Conservation (phyloP, 2,113 vertebrate genomes). For the Opisthocomus hoazin region DNA sequence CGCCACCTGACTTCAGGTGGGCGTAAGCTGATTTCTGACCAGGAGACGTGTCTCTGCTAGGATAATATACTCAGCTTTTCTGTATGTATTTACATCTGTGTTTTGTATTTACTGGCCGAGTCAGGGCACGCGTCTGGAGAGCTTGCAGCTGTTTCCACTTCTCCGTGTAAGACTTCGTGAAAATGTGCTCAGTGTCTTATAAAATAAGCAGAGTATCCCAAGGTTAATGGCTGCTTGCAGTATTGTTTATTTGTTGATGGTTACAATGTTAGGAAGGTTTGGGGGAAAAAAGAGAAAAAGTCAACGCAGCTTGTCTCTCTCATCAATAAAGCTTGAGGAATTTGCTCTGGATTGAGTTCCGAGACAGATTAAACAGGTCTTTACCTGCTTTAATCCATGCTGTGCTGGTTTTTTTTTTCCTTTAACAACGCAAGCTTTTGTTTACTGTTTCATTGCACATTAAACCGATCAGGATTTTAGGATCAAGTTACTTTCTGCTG, state of each 20-base stretch:
- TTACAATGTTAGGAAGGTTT: not conserved
- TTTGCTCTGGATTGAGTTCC: not conserved
- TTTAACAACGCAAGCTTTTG: slow-evolving; percentile 15
- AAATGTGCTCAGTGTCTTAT: not conserved
- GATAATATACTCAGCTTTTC: not conserved
- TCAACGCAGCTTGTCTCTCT: not conserved
- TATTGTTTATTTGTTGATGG: not conserved
- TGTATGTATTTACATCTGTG: not conserved
- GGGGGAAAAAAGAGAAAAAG: not conserved
- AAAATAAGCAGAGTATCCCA: not conserved
- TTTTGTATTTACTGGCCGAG: not conserved
- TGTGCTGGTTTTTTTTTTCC: not conserved
- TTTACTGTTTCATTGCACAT: not conserved
- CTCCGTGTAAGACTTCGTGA: not conserved
- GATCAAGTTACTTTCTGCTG: not conserved
- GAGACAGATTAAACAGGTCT: not conserved
- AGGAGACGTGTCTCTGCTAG: not conserved
- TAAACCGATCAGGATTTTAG: slow-evolving; percentile 6
- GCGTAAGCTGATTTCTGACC: not conserved
- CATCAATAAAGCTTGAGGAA: not conserved
- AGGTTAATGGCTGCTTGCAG: not conserved
- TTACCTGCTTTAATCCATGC: slow-evolving; percentile 4
- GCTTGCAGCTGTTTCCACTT: not conserved
- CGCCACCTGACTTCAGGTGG: not conserved
- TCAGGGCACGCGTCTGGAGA: not conserved